These are phyloP conservation scores for Clupea harengus DNA, from an alignment of 2,113 vertebrate genomes.

Conservation along the genomic window DNA sequence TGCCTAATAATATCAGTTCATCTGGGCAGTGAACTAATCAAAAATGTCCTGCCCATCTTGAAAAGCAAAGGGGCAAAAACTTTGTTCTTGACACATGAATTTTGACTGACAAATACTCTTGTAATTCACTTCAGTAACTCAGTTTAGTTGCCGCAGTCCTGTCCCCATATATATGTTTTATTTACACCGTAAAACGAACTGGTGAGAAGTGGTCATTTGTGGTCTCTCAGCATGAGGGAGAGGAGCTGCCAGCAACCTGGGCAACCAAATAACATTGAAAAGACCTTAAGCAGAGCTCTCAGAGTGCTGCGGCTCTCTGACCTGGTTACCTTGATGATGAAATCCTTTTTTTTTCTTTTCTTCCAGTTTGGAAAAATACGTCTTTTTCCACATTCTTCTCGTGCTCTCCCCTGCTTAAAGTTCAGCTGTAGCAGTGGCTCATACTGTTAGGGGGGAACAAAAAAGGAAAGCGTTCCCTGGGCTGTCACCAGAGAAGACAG, in stretches of 20 bases:
- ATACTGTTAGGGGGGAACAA: background rate
- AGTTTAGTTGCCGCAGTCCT: background rate
- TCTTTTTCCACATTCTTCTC: constrained; percentile 44
- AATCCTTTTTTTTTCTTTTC: background rate
- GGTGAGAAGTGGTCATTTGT: background rate
- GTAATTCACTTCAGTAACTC: background rate
- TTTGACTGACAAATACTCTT: background rate
- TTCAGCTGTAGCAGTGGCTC: constrained; percentile 32
- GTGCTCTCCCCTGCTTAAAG: constrained; percentile 25
- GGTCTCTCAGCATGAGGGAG: background rate
- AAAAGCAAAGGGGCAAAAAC: background rate
- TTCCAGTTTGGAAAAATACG: constrained; percentile 48
- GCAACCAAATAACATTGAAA: background rate
- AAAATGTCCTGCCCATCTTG: background rate
- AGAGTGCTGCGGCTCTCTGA: background rate
- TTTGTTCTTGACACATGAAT: background rate
- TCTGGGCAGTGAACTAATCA: background rate
- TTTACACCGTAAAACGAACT: background rate
- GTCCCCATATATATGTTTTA: background rate
- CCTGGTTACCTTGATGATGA: constrained; percentile 17
- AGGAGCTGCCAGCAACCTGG: background rate
- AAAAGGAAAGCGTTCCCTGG: constrained; percentile 26
- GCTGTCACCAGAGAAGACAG: constrained; percentile 38
- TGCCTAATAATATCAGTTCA: background rate
- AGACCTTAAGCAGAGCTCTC: background rate